Evolutionary conservation across 2,888 invertebrate genomes (phyloP).

Genomic region (Thecocarcelia acutangulata): DNA sequence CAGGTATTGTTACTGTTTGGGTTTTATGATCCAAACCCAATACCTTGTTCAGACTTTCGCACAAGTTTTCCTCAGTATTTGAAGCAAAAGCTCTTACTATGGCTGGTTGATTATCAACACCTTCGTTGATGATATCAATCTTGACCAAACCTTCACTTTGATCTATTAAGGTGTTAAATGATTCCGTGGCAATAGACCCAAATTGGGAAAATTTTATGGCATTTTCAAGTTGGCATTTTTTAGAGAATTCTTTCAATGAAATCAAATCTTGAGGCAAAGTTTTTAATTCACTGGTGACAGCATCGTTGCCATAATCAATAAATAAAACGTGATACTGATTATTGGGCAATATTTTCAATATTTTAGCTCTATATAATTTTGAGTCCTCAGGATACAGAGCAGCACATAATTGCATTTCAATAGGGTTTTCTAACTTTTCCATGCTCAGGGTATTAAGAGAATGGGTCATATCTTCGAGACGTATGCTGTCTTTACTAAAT

Average conservation of each 20-base stretch:
- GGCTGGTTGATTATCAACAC: constrained; percentile 69
- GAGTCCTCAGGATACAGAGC: constrained; percentile 91
- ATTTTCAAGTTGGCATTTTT: constrained; percentile 84
- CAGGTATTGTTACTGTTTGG: constrained; percentile 50
- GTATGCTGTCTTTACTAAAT: constrained; percentile 83
- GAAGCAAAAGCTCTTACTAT: constrained; percentile 74
- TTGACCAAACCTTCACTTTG: constrained; percentile 76
- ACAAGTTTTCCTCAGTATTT: constrained; percentile 74
- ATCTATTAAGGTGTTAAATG: constrained; percentile 75
- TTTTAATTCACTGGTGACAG: constrained; percentile 83
- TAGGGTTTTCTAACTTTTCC: constrained; percentile 65
- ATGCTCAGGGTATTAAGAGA: constrained; percentile 68
- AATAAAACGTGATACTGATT: constrained; percentile 88
- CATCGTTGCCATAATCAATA: constrained; percentile 86
- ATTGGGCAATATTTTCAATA: constrained; percentile 87
- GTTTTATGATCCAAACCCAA: constrained; percentile 71
- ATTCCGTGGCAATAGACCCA: constrained; percentile 72
- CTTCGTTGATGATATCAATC: constrained; percentile 74
- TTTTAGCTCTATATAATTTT: constrained; percentile 93
- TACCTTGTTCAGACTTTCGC: constrained; percentile 75
- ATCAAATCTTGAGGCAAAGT: constrained; percentile 84
- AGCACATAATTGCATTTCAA: constrained; percentile 84
- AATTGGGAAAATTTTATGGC: constrained; percentile 82
- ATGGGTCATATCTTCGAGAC: constrained; percentile 83
- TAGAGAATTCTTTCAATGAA: constrained; percentile 83